Conservation (phyloP, 2,113 vertebrate genomes). For the Aegithalos caudatus region DNA sequence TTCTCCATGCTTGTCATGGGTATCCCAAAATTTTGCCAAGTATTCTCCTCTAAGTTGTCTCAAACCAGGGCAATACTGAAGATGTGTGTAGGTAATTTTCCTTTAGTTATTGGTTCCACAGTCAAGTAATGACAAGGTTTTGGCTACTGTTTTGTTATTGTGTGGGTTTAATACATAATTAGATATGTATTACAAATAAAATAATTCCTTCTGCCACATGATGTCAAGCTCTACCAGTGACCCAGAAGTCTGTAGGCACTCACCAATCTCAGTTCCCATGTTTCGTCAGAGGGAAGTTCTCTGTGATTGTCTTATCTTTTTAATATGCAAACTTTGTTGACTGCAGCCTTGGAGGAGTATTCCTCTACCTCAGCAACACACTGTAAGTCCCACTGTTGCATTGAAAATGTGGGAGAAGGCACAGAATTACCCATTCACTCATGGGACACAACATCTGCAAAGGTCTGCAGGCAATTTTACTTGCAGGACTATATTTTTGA, state of each 20-base stretch:
- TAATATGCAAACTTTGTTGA: not conserved
- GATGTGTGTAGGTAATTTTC: not conserved
- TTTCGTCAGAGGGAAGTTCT: not conserved
- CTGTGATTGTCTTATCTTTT: not conserved
- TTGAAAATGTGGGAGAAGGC: not conserved
- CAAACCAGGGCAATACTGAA: not conserved
- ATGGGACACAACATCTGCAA: not conserved
- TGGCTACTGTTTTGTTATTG: not conserved
- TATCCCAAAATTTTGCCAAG: not conserved
- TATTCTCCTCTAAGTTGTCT: not conserved
- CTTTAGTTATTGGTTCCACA: not conserved
- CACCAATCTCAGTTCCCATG: not conserved
- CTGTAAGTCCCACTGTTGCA: not conserved
- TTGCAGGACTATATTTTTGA: not conserved
- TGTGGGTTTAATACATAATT: not conserved
- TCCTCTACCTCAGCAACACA: not conserved
- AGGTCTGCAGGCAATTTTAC: not conserved
- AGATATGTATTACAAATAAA: not conserved
- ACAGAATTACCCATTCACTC: not conserved
- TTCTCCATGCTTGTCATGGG: not conserved
- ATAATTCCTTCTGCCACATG: not conserved
- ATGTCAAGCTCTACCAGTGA: not conserved
- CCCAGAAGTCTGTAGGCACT: not conserved
- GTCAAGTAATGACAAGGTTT: not conserved
- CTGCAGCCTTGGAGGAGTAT: not conserved